Conservation (phyloP, 1,140 invertebrate species). For the Ceratina australensis region DNA sequence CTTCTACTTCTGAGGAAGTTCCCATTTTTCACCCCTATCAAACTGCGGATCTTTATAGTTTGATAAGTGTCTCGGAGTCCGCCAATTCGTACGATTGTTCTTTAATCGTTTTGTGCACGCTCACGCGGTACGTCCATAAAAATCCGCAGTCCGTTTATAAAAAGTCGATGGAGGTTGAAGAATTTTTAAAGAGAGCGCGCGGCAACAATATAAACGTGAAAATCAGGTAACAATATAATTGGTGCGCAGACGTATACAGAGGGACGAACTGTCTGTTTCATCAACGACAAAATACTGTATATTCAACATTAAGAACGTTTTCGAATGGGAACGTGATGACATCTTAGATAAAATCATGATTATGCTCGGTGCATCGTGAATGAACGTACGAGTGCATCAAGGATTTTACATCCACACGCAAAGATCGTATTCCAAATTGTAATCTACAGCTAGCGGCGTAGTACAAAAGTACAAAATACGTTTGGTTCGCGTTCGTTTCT, state of each 20-base stretch:
- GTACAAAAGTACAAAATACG: conserved; percentile 62
- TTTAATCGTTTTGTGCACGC: too few relatives aligned
- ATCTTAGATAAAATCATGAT: not conserved
- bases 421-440: conserved; percentile 56
- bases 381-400: conserved; percentile 27
- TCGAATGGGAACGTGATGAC: conserved; percentile 27
- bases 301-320: conserved; percentile 43
- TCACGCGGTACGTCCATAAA: too few relatives aligned
- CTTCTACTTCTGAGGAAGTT: not conserved
- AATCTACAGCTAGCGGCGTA: conserved; percentile 40
- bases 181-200: not conserved
- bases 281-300: conserved; percentile 59
- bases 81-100: too few relatives aligned
- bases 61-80: too few relatives aligned
- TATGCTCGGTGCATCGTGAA: conserved; percentile 20
- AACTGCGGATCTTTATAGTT: too few relatives aligned
- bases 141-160: conserved; percentile 1
- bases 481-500: conserved; percentile 19
- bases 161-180: not conserved
- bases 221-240: conserved; percentile 59
- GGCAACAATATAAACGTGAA: conserved; percentile 37
- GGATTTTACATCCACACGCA: not conserved
- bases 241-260: conserved; percentile 46
- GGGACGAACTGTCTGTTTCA: conserved; percentile 38
- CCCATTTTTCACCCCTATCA: too few relatives aligned